Evolutionary conservation across 1,140 invertebrate genomes (phyloP), one percentile per base, ranked within the genome.

Genomic region (Scaptodrosophila lebanonensis): DNA sequence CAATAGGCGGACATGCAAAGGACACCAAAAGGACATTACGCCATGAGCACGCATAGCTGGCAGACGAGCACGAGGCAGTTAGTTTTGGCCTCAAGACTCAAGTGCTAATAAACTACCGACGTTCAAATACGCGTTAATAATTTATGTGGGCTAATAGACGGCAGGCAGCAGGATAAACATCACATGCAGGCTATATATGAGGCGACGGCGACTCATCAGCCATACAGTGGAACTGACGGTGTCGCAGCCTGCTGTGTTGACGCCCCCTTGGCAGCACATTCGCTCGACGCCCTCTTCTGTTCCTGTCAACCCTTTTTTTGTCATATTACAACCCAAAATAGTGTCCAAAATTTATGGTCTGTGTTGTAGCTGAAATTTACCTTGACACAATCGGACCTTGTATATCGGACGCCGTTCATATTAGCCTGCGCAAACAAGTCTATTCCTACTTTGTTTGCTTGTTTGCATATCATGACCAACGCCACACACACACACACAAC

Each of bases 41-140:
- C 45, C 61, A 70, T 59, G 48, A 68, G 52, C 27, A 57, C 25
- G 32, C 39, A 45, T 11, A 25, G 40, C 56, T 43, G 35, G 48
- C 48, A 40, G 27, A 32, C 11, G n/a, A n/a, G n/a, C n/a, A n/a
- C n/a, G n/a, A n/a, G n/a, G n/a, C n/a, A n/a, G n/a, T n/a, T n/a
- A n/a, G n/a, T n/a, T n/a, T n/a, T n/a, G n/a, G 20, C 33, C 20
- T 5, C 39, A 43, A 45, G 39, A 36, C 69, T 79, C 66, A 79
- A 79, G 75, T 79, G 75, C 57, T 79, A 75, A 75, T 79, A 79
- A 82, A 79, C 75, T 82, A 75, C 69, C n/a, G n/a, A 82, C 65
- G 64, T 75, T 73, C 54, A 79, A 68, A 57, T 54, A 53, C 57
- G 61, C 66, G 66, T 79, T 69, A 62, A 75, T 79, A 79, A 79